phyloP scores from a whole-genome alignment of 64 coral and sea anemone genomes.

The Acropora tenuis region DNA sequence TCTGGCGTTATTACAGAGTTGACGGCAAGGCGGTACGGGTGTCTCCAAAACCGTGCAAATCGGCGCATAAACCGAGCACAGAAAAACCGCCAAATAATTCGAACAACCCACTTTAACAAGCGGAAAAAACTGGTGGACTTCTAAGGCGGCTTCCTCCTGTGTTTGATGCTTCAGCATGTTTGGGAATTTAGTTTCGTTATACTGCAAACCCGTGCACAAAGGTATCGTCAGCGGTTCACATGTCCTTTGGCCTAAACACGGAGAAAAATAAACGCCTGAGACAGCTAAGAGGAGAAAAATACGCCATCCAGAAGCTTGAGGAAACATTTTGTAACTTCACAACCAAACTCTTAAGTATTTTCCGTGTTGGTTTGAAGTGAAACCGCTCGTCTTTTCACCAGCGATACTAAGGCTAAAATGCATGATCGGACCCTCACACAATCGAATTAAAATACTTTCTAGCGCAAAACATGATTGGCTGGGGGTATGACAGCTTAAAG shows the following conservation, averaged over 20 bases:
- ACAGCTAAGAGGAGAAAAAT: conserved; percentile 46
- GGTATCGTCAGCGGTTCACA: conserved; percentile 47
- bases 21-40: conserved; percentile 45
- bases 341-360: neutral
- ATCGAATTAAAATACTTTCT: conserved; percentile 60
- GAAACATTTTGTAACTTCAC: conserved; percentile 9
- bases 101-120: conserved; percentile 65
- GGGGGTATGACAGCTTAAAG: neutral
- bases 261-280: conserved; percentile 66
- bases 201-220: conserved; percentile 41
- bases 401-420: neutral
- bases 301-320: neutral
- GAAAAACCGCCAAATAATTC: conserved; percentile 48
- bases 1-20: conserved; percentile 62
- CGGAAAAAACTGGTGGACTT: conserved; percentile 32
- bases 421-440: conserved; percentile 34
- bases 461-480: conserved; percentile 53
- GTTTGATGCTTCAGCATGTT: conserved; percentile 62
- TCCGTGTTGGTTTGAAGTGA: neutral
- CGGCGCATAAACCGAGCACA: conserved; percentile 64
- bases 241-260: conserved; percentile 74
- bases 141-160: conserved; percentile 16
- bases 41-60: neutral
- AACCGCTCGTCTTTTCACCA: neutral
- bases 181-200: conserved; percentile 60